A percentile compares a stretch with the other conserved stretches of the same genome.
Conservation (phyloP, 2,113 vertebrate genomes). For the Zosterops japonicus region DNA sequence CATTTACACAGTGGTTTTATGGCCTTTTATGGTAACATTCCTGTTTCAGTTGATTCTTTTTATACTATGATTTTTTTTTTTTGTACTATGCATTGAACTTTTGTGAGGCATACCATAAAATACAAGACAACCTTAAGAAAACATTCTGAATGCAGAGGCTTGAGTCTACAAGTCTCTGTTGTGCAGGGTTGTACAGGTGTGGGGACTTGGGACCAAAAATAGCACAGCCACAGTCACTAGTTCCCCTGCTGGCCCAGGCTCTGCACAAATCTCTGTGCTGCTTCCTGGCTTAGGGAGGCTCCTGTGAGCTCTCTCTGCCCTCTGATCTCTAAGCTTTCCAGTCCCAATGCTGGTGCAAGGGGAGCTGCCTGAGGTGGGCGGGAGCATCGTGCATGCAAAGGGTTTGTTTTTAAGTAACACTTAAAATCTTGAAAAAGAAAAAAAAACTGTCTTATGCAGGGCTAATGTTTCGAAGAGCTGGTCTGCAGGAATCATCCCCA, state of each 20-base stretch:
- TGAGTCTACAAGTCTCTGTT: not conserved
- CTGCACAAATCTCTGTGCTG: not conserved
- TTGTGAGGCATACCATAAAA: not conserved
- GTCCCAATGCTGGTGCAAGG: not conserved
- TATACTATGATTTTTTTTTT: not conserved
- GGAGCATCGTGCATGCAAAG: not conserved
- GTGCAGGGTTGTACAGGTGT: not conserved
- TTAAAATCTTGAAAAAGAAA: not conserved
- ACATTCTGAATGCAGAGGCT: not conserved
- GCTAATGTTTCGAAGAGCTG: not conserved
- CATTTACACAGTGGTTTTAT: not conserved
- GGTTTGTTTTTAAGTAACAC: not conserved
- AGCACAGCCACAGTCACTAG: not conserved
- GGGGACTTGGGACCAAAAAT: not conserved
- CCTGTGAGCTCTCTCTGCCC: not conserved
- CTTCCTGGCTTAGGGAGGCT: conserved; percentile 6
- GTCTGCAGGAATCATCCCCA: not conserved
- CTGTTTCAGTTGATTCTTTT: not conserved
- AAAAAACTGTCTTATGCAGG: not conserved
- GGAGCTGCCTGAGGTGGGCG: not conserved
- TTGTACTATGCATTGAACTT: not conserved
- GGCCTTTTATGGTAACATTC: not conserved
- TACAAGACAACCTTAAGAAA: not conserved
- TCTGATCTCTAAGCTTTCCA: not conserved
- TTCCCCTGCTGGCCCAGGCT: not conserved